Percentiles rank a stretch among this genome's conserved stretches.
phyloP scores from a whole-genome alignment of 2,888 invertebrate species.

The Empis stercorea region DNA sequence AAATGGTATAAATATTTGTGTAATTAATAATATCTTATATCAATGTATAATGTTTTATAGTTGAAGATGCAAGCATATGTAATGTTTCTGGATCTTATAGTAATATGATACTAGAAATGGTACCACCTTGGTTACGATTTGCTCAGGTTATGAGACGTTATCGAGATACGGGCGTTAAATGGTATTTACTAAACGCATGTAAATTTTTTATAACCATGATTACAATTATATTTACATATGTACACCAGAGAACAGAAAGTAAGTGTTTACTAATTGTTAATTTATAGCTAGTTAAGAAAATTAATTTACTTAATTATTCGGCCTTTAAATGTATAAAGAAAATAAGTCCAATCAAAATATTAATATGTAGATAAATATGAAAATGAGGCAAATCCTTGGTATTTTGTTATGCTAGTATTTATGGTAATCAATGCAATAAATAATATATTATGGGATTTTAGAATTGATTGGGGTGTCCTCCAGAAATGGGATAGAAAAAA shows the following conservation, averaged over 20 bases:
- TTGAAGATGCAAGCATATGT: constrained; percentile 40
- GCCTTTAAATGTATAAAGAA: too few relatives aligned
- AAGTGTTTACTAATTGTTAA: too few relatives aligned
- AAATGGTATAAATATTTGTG: not conserved
- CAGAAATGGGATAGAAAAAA: constrained; percentile 63
- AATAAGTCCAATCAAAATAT: too few relatives aligned
- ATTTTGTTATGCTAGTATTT: constrained; percentile 58
- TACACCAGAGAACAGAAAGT: constrained; percentile 25
- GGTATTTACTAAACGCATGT: constrained; percentile 74
- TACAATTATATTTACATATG: constrained; percentile 57
- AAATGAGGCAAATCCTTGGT: too few relatives aligned
- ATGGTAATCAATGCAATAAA: too few relatives aligned
- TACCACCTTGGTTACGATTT: constrained; percentile 77
- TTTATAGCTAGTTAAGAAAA: too few relatives aligned
- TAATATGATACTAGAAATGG: constrained; percentile 55
- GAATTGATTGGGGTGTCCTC: constrained; percentile 80
- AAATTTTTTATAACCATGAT: constrained; percentile 86
- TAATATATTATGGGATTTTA: constrained; percentile 57
- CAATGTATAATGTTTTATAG: constrained; percentile 4
- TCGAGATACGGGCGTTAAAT: constrained; percentile 62
- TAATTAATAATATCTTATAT: not conserved
- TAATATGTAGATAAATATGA: too few relatives aligned
- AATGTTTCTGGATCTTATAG: constrained; percentile 38
- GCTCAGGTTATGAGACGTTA: constrained; percentile 74
- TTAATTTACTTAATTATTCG: too few relatives aligned